A percentile compares a stretch with the other conserved stretches of the same genome.
These are phyloP conservation scores for Bradypodion ventrale DNA, from an alignment of 2,797 vertebrate species.

Conservation along the genomic window DNA sequence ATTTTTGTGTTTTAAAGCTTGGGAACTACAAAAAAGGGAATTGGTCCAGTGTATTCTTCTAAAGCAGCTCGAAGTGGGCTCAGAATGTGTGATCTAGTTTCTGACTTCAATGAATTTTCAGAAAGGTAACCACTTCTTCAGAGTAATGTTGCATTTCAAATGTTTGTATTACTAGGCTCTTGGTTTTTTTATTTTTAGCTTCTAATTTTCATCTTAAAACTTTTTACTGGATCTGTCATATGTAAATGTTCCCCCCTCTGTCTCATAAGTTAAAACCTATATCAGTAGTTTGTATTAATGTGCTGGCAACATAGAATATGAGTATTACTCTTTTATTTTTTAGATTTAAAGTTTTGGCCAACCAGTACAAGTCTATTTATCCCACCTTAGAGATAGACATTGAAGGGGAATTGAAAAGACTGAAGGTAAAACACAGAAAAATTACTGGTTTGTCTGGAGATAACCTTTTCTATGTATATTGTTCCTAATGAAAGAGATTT, in stretches of 20 bases:
- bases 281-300: not conserved
- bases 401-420: constrained; percentile 89
- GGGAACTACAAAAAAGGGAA: constrained; percentile 98
- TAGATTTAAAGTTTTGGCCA: constrained; percentile 93
- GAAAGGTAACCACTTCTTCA: constrained; percentile 81
- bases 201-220: constrained; percentile 33
- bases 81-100: constrained; percentile 95
- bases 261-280: constrained; percentile 27
- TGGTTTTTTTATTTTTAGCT: constrained; percentile 19
- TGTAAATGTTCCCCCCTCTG: constrained; percentile 33
- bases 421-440: constrained; percentile 82
- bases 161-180: constrained; percentile 1
- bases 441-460: not conserved
- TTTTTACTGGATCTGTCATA: constrained; percentile 23
- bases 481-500: not conserved
- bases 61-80: constrained; percentile 96
- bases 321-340: constrained; percentile 56
- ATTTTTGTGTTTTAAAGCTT: constrained; percentile 79
- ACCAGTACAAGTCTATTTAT: constrained; percentile 95
- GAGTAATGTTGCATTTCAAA: constrained; percentile 47
- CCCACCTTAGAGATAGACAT: constrained; percentile 92
- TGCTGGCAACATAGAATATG: not conserved
- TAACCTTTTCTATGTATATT: not conserved
- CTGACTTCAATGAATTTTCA: constrained; percentile 94
- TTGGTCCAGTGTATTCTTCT: constrained; percentile 96